These are phyloP conservation scores for Aspiorhynchus laticeps DNA, from an alignment of 2,113 vertebrate genomes.

Conservation along the genomic window DNA sequence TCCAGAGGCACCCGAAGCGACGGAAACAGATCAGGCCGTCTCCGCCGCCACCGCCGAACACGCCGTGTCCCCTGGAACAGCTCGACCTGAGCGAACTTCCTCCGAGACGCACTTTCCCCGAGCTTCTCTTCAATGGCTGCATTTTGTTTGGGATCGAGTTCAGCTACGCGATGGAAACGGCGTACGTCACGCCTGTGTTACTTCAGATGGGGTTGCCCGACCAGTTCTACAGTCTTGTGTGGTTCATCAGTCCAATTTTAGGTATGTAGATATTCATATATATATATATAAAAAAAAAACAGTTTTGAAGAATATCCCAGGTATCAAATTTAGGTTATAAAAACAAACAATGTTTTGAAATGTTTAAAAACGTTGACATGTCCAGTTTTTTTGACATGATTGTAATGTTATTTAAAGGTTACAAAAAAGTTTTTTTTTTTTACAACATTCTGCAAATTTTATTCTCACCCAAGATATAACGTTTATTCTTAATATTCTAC, in stretches of 20 bases:
- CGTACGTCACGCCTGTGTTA: conserved; percentile 93
- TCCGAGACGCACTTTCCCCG: conserved; percentile 87
- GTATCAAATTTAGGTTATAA: too few species aligned
- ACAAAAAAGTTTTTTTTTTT: too few species aligned
- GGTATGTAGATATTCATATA: conserved; percentile 74
- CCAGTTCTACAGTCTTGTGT: conserved; percentile 95
- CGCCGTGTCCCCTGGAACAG: conserved; percentile 87
- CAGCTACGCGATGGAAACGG: conserved; percentile 98
- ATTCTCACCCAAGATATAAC: too few species aligned
- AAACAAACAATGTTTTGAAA: too few species aligned
- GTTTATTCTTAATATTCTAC: too few species aligned
- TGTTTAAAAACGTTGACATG: too few species aligned
- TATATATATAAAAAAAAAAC: too few species aligned
- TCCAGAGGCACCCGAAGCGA: conserved; percentile 93
- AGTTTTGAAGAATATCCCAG: not conserved
- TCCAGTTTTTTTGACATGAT: too few species aligned
- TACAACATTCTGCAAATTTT: too few species aligned
- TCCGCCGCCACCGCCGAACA: conserved; percentile 91
- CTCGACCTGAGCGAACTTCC: conserved; percentile 87
- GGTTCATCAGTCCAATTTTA: conserved; percentile 97
- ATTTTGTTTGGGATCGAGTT: conserved; percentile 96
- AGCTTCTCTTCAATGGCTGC: conserved; percentile 92
- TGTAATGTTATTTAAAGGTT: too few species aligned
- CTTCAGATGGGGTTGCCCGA: conserved; percentile 97
- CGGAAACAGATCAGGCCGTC: conserved; percentile 89